A percentile compares a stretch with the other conserved stretches of the same genome.
These are phyloP conservation scores for Nomada fabriciana DNA, from an alignment of 2,888 invertebrate genomes.

Conservation along the genomic window DNA sequence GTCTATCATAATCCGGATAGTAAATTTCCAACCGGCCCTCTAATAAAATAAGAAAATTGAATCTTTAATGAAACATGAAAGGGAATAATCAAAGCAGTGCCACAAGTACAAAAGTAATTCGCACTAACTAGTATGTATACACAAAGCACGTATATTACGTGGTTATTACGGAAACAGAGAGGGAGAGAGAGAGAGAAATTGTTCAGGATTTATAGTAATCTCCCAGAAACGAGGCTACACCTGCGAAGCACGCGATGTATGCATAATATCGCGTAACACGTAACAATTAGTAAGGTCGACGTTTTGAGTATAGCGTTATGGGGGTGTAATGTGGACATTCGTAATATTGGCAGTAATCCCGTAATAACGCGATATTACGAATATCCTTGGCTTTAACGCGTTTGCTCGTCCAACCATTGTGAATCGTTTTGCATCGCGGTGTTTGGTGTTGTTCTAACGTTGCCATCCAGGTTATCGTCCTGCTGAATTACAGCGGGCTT, in stretches of 20 bases:
- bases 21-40: no score
- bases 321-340: constrained; percentile 33
- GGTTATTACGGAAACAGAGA: neutral
- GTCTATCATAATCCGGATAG: no score
- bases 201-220: constrained; percentile 28
- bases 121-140: no score
- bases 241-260: neutral
- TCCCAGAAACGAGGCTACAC: neutral
- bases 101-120: no score
- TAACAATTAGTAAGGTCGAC: constrained; percentile 46
- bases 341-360: constrained; percentile 55
- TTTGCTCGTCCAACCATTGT: neutral
- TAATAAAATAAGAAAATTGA: no score
- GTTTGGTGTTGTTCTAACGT: constrained; percentile 37
- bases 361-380: constrained; percentile 47
- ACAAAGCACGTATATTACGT: no score
- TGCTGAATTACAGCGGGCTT: constrained; percentile 11
- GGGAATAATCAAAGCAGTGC: neutral
- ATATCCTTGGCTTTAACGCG: constrained; percentile 45
- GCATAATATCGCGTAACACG: constrained; percentile 33
- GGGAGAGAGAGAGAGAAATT: constrained; percentile 3
- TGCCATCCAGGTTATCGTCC: constrained; percentile 24
- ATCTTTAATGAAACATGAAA: no score
- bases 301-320: constrained; percentile 13
- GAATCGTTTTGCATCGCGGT: constrained; percentile 36